Evolutionary conservation across 2,113 vertebrate genomes (phyloP).

Genomic region (Podiceps cristatus): DNA sequence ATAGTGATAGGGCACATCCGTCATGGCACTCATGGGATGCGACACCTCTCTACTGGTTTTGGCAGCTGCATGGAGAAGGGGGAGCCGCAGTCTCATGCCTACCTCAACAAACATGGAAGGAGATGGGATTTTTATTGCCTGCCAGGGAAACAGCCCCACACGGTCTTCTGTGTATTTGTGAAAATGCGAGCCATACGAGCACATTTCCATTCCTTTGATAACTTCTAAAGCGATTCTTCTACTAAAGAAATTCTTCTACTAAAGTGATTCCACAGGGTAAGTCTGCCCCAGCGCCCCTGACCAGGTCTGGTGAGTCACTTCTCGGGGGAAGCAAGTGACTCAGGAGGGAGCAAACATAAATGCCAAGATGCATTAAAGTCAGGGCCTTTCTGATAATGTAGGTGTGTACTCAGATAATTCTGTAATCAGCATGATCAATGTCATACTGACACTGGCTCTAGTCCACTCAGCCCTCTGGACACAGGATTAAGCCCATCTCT

Average conservation of each 20-base stretch:
- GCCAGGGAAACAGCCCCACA: neutral
- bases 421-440: neutral
- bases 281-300: neutral
- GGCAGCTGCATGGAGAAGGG: neutral
- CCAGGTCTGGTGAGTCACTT: neutral
- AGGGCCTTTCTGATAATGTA: neutral
- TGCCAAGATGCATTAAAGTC: neutral
- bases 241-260: neutral
- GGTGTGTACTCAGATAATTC: neutral
- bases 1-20: neutral
- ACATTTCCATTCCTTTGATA: neutral
- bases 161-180: neutral
- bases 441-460: neutral
- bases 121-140: neutral
- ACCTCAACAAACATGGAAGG: neutral
- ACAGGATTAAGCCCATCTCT: neutral
- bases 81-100: neutral
- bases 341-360: neutral
- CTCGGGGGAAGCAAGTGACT: neutral
- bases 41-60: neutral
- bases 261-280: neutral
- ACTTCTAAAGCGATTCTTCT: neutral
- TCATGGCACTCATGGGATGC: neutral
- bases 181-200: neutral
- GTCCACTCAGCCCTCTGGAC: neutral